Evolutionary conservation across 2,888 invertebrate genomes (phyloP), one percentile per base, ranked within the genome.

Genomic region (Syrista parreyssii): DNA sequence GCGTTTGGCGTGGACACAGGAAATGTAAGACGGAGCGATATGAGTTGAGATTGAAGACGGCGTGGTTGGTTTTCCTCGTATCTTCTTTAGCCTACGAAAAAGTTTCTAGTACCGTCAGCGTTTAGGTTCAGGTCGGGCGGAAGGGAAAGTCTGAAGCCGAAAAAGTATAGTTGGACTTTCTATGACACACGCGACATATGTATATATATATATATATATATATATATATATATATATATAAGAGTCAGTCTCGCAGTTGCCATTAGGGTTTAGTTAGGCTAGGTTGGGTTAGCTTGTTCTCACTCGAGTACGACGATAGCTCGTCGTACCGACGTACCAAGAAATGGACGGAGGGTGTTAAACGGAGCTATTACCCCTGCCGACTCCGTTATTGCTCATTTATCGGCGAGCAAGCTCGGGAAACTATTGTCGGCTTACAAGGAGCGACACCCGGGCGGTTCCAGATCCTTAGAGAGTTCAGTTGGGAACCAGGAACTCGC

Each of bases 301-400:
- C 6, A 55, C 55, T 55, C 55, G 55, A 71, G 71, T 31, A n/a
- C 12, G 71, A 71, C 71, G 71, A 71, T 31, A 33, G 32, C 71
- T 71, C 32, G 71, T 32, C 73, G 79, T 81, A 81, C 55, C 55
- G 55, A 55, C 55, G 55, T 55, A 55, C 23, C 23, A 0, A 23
- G 79, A 80, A 84, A 82, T 79, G 80, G 82, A 79, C 80, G 77
- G 79, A 80, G 82, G 81, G 84, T 83, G 83, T 86, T 86, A 85
- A 87, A 87, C 83, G 84, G 82, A 85, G 84, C 86, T 84, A 87
- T 87, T 87, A 86, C 82, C 85, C 82, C 83, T 81, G 79, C 79
- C 79, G 81, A 79, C 79, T 36, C 34, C 86, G 82, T 88, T 87
- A 87, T 86, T 88, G 86, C 86, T 88, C 87, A 87, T 87, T 87